These are phyloP conservation scores for Ctena decussata DNA, from an alignment of 2,888 invertebrate species.

Conservation along the genomic window DNA sequence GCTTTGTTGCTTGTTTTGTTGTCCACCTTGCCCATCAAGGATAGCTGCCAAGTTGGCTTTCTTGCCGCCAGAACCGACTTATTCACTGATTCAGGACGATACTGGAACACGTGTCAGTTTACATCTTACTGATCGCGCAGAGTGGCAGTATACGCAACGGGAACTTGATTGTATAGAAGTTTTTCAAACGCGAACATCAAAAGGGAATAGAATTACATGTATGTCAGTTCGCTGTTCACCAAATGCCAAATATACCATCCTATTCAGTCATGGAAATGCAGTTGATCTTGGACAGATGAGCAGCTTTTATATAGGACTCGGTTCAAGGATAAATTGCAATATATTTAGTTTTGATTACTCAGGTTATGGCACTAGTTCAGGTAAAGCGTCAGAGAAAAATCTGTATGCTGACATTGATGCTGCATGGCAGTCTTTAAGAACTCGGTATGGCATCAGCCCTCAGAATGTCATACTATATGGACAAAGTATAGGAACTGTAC, in stretches of 20 bases:
- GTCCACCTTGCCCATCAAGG: conserved; percentile 99
- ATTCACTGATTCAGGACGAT: conserved; percentile 96
- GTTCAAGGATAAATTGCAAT: conserved; percentile 97
- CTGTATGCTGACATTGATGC: conserved; percentile 99
- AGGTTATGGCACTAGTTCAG: conserved; percentile 97
- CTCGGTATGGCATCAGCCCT: conserved; percentile 95
- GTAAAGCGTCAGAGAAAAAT: conserved; percentile 99
- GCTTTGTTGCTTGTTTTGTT: conserved; percentile 99
- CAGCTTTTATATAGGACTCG: conserved; percentile 97
- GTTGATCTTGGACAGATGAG: conserved; percentile 99
- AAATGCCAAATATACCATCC: conserved; percentile 92
- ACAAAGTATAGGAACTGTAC: conserved; percentile 99
- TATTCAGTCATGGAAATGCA: conserved; percentile 99
- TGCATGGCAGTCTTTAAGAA: conserved; percentile 97
- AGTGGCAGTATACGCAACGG: conserved; percentile 97
- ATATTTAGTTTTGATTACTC: conserved; percentile 94
- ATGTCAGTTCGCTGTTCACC: conserved; percentile 93
- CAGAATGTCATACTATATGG: conserved; percentile 99
- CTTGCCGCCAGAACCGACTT: conserved; percentile 99
- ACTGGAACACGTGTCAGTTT: conserved; percentile 92
- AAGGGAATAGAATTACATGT: conserved; percentile 98
- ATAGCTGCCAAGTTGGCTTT: conserved; percentile 99
- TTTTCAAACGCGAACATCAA: conserved; percentile 92
- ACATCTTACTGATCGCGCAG: conserved; percentile 95
- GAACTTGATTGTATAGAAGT: conserved; percentile 93